Evolutionary conservation across 2,113 vertebrate species (phyloP).

Genomic region (Prionailurus viverrinus): DNA sequence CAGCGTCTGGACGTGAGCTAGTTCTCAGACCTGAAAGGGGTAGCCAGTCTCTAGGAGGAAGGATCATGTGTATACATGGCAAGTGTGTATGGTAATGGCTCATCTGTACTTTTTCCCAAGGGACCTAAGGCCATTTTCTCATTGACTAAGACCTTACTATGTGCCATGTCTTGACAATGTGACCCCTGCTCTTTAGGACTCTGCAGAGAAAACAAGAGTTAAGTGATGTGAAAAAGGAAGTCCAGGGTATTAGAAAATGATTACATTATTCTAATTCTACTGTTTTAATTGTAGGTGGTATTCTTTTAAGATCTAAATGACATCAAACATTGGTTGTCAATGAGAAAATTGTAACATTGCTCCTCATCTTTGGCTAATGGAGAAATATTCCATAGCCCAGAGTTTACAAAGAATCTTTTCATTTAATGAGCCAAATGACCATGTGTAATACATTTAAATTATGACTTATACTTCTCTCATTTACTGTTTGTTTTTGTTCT

Average conservation of each 20-base stretch:
- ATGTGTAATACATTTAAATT: conserved; percentile 75
- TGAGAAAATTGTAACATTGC: background rate
- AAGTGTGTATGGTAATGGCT: background rate
- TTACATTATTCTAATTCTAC: conserved; percentile 25
- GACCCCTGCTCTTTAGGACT: background rate
- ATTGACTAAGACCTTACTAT: background rate
- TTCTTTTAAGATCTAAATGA: conserved; percentile 21
- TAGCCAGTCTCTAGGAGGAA: background rate
- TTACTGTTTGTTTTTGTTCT: conserved; percentile 70
- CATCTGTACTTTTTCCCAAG: background rate
- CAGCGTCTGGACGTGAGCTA: background rate
- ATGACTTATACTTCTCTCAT: conserved; percentile 72
- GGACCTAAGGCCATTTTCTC: background rate
- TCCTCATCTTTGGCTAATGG: background rate
- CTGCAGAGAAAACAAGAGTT: background rate
- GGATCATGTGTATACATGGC: too few relatives aligned
- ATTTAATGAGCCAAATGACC: conserved; percentile 72
- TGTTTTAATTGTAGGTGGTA: background rate
- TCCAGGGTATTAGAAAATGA: background rate
- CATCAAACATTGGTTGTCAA: background rate
- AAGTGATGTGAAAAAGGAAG: background rate
- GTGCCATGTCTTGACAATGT: background rate
- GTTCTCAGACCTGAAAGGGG: background rate
- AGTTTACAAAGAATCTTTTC: conserved; percentile 41
- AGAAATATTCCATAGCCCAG: background rate